phyloP scores from a whole-genome alignment of 2,797 vertebrate genomes.

The Hippoglossus hippoglossus region DNA sequence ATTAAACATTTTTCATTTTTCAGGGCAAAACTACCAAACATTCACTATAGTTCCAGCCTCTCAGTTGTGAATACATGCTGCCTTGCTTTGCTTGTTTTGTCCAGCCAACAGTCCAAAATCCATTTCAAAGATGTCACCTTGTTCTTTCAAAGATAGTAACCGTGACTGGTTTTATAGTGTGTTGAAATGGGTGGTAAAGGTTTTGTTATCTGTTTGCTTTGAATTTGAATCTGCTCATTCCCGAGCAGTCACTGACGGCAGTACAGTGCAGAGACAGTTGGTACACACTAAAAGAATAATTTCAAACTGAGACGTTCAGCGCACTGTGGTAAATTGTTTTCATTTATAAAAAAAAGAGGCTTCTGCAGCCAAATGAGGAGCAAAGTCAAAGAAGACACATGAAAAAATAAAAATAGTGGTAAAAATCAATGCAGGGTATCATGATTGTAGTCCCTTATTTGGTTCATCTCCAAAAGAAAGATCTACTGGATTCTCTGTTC shows the following conservation, averaged over 20 bases:
- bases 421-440: constrained; percentile 9
- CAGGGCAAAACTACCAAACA: background rate
- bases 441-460: constrained; percentile 3
- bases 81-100: background rate
- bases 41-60: background rate
- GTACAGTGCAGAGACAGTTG: constrained; percentile 2
- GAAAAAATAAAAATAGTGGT: background rate
- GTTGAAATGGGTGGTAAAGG: background rate
- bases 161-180: background rate
- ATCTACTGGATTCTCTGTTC: background rate
- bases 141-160: background rate
- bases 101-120: background rate
- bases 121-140: background rate
- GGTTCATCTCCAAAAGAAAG: background rate
- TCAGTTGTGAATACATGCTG: background rate
- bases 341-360: background rate
- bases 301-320: constrained; percentile 16
- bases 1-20: too few species aligned
- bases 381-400: too few species aligned
- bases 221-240: constrained; percentile 14
- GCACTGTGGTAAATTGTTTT: background rate
- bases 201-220: constrained; percentile 14
- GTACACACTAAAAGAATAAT: constrained; percentile 21
- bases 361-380: background rate
- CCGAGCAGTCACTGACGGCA: constrained; percentile 5